These are phyloP conservation scores for Eurystomus gularis DNA, from an alignment of 2,113 vertebrate genomes.

Conservation along the genomic window DNA sequence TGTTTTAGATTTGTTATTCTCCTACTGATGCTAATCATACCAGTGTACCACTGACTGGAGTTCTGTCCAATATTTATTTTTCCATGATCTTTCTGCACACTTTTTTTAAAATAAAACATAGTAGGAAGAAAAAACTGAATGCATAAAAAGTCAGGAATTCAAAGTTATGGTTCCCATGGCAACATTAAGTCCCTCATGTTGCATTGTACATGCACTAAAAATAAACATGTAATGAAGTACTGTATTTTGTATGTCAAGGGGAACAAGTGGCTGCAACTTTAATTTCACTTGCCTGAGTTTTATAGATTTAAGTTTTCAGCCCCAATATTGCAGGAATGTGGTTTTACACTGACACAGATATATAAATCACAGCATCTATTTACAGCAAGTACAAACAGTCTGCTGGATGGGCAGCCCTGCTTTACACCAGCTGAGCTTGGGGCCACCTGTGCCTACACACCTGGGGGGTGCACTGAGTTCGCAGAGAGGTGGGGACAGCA, in stretches of 20 bases:
- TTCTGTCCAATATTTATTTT: not conserved
- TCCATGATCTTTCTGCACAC: not conserved
- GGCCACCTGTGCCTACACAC: not conserved
- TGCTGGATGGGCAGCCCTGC: not conserved
- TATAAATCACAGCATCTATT: not conserved
- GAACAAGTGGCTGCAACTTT: not conserved
- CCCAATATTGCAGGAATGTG: not conserved
- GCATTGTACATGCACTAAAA: slow-evolving; percentile 48
- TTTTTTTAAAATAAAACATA: not conserved
- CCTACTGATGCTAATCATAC: not conserved
- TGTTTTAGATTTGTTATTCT: not conserved
- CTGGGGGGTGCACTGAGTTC: not conserved
- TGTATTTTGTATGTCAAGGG: not conserved
- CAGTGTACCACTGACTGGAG: not conserved
- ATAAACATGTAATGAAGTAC: slow-evolving; percentile 53
- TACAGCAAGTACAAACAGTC: not conserved
- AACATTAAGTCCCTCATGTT: slow-evolving; percentile 47
- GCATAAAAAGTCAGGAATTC: slow-evolving; percentile 25
- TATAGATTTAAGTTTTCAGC: not conserved
- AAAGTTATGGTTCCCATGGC: slow-evolving; percentile 57
- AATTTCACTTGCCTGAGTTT: not conserved
- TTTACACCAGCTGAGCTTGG: not conserved
- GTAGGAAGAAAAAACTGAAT: not conserved
- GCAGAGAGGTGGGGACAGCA: not conserved
- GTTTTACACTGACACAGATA: not conserved